Percentiles rank a stretch among this genome's conserved stretches.
phyloP scores from a whole-genome alignment of 2,113 vertebrate species.

The Gymnarchus niloticus region DNA sequence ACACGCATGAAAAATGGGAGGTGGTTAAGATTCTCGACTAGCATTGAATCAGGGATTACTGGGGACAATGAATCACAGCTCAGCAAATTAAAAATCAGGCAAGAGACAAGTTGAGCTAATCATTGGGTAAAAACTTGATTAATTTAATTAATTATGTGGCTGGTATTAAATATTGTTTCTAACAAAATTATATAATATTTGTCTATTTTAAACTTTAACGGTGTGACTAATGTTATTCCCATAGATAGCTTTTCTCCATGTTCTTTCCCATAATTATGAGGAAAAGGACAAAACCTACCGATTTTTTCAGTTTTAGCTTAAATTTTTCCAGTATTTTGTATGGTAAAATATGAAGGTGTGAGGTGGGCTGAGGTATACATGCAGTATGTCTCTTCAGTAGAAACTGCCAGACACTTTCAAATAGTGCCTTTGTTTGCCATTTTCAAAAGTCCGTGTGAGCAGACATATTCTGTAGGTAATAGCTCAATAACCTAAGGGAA shows the following conservation, averaged over 20 bases:
- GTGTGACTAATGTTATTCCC: neutral
- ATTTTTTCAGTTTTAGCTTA: neutral
- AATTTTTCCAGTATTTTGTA: neutral
- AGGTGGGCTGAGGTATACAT: neutral
- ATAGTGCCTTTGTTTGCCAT: neutral
- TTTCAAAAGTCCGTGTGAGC: neutral
- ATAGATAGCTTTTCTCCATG: neutral
- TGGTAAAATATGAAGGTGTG: neutral
- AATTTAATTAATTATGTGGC: neutral
- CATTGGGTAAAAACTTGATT: neutral
- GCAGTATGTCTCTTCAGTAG: neutral
- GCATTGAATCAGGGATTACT: neutral
- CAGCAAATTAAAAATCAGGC: neutral
- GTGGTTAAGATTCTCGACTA: neutral
- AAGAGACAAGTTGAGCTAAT: neutral
- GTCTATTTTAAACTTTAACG: neutral
- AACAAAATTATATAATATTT: too few relatives aligned
- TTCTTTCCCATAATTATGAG: neutral
- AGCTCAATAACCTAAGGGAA: neutral
- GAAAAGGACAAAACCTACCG: neutral
- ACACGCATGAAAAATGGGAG: neutral
- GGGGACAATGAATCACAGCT: neutral
- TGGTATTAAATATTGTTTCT: neutral
- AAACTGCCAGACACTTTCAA: neutral
- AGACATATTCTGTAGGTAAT: neutral